Conservation (phyloP, 2,888 invertebrate species). For the Hydroisotoma schaefferi region DNA sequence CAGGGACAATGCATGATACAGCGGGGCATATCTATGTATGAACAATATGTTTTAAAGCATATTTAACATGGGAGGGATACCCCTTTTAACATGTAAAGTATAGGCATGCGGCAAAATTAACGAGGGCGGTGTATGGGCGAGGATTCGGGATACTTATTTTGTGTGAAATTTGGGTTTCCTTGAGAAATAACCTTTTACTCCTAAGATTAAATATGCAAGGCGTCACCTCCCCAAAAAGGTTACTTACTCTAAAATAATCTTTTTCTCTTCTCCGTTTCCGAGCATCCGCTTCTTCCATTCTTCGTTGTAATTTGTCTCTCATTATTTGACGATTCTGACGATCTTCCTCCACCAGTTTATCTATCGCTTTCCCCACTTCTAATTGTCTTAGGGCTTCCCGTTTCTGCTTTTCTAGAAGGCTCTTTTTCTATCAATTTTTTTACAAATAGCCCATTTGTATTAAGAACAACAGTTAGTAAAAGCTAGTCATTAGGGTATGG, state of each 20-base stretch:
- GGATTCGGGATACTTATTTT: no score
- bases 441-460: not conserved
- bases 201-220: no score
- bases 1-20: not conserved
- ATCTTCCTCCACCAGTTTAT: constrained; percentile 46
- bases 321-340: constrained; percentile 33
- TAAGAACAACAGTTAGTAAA: not conserved
- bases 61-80: no score
- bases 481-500: no score
- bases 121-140: no score
- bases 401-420: constrained; percentile 43
- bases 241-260: constrained; percentile 43
- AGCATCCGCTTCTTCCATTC: constrained; percentile 46
- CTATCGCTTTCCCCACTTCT: constrained; percentile 46
- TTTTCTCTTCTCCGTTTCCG: constrained; percentile 39
- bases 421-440: constrained; percentile 29
- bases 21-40: not conserved
- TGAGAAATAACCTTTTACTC: no score
- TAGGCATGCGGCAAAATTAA: no score
- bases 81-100: no score
- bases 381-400: constrained; percentile 46
- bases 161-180: no score
- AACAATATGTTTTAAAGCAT: no score
- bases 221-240: no score
- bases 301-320: constrained; percentile 39